These are phyloP conservation scores for Amphilophus citrinellus DNA, from an alignment of 2,113 vertebrate species.

Conservation along the genomic window DNA sequence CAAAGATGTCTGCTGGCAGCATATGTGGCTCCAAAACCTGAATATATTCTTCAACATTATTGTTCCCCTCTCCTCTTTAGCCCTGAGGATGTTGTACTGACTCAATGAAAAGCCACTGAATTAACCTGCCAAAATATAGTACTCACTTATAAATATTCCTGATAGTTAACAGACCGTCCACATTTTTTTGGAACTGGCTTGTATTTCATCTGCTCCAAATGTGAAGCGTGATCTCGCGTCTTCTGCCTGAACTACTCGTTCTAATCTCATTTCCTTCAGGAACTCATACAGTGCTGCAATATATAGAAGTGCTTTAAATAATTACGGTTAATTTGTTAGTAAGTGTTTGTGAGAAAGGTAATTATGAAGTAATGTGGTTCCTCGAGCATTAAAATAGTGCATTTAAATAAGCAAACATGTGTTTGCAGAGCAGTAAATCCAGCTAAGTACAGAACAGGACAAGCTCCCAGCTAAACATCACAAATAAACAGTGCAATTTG, in stretches of 20 bases:
- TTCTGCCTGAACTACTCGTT: neutral
- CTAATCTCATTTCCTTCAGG: slow-evolving; percentile 8
- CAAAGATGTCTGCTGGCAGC: neutral
- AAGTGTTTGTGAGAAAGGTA: neutral
- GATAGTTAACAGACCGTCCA: neutral
- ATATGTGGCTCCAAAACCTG: neutral
- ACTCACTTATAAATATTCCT: neutral
- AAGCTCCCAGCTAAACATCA: slow-evolving; percentile 28
- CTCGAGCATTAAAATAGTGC: neutral
- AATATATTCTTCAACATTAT: neutral
- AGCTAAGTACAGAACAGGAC: neutral
- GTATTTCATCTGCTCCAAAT: neutral
- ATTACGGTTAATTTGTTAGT: neutral
- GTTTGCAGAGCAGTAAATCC: slow-evolving; percentile 13
- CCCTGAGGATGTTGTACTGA: too few species aligned
- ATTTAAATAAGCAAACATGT: neutral
- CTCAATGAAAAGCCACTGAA: too few species aligned
- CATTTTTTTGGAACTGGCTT: neutral
- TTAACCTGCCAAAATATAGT: too few species aligned
- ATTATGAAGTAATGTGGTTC: neutral
- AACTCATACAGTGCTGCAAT: neutral
- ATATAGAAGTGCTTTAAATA: neutral
- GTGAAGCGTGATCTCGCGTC: neutral
- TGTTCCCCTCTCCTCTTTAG: neutral
- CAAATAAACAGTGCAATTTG: slow-evolving; percentile 45